phyloP scores from a whole-genome alignment of 2,113 vertebrate species.

The Synchiropus splendidus region DNA sequence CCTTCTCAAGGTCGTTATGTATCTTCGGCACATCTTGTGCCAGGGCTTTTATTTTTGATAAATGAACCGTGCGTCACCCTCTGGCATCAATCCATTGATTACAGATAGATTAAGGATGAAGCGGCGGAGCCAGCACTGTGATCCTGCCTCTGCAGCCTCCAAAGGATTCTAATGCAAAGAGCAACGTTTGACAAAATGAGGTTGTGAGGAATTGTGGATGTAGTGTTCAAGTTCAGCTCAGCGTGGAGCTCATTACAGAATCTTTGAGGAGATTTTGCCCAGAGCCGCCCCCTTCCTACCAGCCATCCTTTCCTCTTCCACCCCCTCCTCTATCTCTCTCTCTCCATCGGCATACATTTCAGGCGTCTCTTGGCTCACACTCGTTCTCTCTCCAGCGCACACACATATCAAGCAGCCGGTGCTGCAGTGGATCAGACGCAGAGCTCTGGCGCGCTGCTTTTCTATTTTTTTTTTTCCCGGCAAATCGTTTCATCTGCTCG shows the following conservation, averaged over 20 bases:
- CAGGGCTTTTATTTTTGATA: too few relatives aligned
- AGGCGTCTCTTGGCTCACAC: conserved; percentile 1
- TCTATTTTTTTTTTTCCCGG: conserved; percentile 2
- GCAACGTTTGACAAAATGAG: too few relatives aligned
- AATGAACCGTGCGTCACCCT: too few relatives aligned
- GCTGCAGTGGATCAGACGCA: conserved; percentile 58
- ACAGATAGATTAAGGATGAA: too few relatives aligned
- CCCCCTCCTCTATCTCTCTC: neutral
- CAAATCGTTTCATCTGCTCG: conserved; percentile 28
- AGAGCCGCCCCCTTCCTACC: conserved; percentile 7
- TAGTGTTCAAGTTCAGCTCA: too few relatives aligned
- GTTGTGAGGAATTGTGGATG: conserved; percentile 7
- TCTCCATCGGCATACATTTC: conserved; percentile 6
- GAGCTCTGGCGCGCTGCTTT: conserved; percentile 23
- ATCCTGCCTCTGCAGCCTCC: too few relatives aligned
- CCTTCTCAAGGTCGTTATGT: too few relatives aligned
- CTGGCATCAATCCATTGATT: too few relatives aligned
- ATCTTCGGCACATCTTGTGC: too few relatives aligned
- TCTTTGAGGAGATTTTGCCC: conserved; percentile 28
- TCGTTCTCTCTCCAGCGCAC: conserved; percentile 2
- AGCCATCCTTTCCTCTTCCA: neutral
- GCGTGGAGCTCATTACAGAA: conserved; percentile 26
- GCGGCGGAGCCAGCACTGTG: too few relatives aligned
- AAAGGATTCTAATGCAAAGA: too few relatives aligned
- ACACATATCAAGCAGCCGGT: conserved; percentile 17